Percentiles rank a stretch among this genome's conserved stretches.
Evolutionary conservation across 2,113 vertebrate species (phyloP).

Genomic region (Cyphomyrus discorhynchus): DNA sequence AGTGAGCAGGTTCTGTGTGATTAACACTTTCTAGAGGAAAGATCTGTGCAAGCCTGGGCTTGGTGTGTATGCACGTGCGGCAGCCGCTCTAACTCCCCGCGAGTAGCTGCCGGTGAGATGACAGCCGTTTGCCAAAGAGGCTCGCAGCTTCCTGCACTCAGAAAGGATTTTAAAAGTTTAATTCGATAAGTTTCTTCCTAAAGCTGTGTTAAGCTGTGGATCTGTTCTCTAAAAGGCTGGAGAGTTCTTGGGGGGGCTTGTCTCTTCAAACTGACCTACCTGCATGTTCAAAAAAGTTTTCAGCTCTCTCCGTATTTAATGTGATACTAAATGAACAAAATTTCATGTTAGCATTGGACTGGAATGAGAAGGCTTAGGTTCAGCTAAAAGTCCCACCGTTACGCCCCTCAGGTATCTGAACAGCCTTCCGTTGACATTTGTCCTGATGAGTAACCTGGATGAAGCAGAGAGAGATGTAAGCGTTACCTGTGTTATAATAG

Average conservation of each 20-base stretch:
- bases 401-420: constrained; percentile 13
- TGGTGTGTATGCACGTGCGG: background rate
- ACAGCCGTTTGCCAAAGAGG: background rate
- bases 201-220: background rate
- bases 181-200: background rate
- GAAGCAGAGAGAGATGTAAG: background rate
- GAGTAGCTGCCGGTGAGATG: background rate
- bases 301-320: background rate
- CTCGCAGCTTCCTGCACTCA: background rate
- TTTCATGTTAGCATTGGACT: background rate
- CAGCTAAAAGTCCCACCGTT: background rate
- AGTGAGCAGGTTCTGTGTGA: background rate
- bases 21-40: background rate
- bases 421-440: background rate
- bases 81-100: too few species aligned
- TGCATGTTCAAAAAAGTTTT: background rate
- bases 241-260: background rate
- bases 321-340: background rate
- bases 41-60: background rate
- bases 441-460: background rate
- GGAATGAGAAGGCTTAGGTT: background rate
- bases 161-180: background rate
- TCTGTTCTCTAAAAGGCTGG: background rate
- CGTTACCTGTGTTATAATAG: constrained; percentile 11
- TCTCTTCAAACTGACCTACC: background rate